Conservation (phyloP, 2,113 vertebrate species). For the Ardeotis arabs region DNA sequence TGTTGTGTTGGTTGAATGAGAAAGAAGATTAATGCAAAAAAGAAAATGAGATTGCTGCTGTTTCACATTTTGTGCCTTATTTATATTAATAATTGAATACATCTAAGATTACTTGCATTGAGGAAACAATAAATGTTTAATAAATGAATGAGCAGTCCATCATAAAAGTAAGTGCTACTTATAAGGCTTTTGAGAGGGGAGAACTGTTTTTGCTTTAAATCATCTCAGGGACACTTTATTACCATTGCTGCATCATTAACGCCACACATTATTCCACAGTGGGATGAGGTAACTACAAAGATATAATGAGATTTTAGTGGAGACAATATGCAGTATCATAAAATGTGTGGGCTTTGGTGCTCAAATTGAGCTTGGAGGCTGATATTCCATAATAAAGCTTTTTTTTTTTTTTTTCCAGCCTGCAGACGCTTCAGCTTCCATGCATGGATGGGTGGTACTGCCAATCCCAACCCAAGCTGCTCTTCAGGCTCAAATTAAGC, state of each 20-base stretch:
- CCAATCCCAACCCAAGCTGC: neutral
- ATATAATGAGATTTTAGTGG: conserved; percentile 48
- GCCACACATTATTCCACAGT: neutral
- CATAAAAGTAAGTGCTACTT: conserved; percentile 19
- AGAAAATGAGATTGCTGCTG: conserved; percentile 39
- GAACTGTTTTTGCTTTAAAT: conserved; percentile 49
- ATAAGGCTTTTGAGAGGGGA: neutral
- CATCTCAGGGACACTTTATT: conserved; percentile 20
- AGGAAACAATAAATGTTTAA: conserved; percentile 63
- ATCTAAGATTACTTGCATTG: conserved; percentile 42
- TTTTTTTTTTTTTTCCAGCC: neutral
- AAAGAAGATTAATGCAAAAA: conserved; percentile 23
- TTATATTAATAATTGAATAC: conserved; percentile 61
- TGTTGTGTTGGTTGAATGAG: neutral
- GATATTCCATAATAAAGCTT: neutral
- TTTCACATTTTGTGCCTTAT: conserved; percentile 41
- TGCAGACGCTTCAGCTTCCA: neutral
- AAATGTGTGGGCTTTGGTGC: neutral
- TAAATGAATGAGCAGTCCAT: conserved; percentile 40
- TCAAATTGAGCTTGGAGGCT: neutral
- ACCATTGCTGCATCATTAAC: conserved; percentile 23
- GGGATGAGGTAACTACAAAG: conserved; percentile 45
- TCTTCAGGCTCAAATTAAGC: neutral
- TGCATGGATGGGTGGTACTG: neutral
- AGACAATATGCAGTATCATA: neutral